phyloP scores from a whole-genome alignment of 2,888 invertebrate genomes.

The Corythucha ciliata region DNA sequence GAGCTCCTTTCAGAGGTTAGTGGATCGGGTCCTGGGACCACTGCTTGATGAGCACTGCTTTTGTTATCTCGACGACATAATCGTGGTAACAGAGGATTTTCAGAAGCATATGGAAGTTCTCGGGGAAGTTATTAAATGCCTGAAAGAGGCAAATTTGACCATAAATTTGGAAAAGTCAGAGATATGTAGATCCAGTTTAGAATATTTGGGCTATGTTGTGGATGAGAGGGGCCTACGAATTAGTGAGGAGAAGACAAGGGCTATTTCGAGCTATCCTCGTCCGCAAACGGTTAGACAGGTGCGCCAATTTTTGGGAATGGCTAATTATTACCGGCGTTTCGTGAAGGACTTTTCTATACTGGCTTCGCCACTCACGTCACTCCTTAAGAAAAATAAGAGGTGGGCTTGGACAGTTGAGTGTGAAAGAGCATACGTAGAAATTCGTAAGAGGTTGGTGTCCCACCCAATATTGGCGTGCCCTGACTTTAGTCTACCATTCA shows the following conservation, averaged over 20 bases:
- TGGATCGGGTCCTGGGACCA: constrained; percentile 17
- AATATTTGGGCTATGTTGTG: constrained; percentile 18
- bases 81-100: constrained; percentile 6
- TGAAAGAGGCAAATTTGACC: constrained; percentile 9
- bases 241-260: constrained; percentile 14
- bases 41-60: constrained; percentile 5
- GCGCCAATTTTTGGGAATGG: constrained; percentile 22
- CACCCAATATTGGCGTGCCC: constrained; percentile 27
- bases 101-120: constrained; percentile 4
- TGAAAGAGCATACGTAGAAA: constrained; percentile 13
- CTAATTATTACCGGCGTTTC: constrained; percentile 32
- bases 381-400: constrained; percentile 25
- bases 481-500: constrained; percentile 26
- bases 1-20: constrained; percentile 23
- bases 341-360: constrained; percentile 31
- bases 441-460: constrained; percentile 10
- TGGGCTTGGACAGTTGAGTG: constrained; percentile 20
- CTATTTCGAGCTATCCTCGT: constrained; percentile 10
- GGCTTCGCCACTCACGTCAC: constrained; percentile 29
- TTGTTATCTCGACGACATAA: not conserved
- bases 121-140: constrained; percentile 2
- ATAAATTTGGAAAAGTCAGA: constrained; percentile 8
- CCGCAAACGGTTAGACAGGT: constrained; percentile 15
- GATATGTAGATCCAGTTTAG: constrained; percentile 7
- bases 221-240: constrained; percentile 10